A percentile compares a stretch with the other conserved stretches of the same genome.
phyloP scores from a whole-genome alignment of 2,113 vertebrate species.

The Pelobates fuscus region DNA sequence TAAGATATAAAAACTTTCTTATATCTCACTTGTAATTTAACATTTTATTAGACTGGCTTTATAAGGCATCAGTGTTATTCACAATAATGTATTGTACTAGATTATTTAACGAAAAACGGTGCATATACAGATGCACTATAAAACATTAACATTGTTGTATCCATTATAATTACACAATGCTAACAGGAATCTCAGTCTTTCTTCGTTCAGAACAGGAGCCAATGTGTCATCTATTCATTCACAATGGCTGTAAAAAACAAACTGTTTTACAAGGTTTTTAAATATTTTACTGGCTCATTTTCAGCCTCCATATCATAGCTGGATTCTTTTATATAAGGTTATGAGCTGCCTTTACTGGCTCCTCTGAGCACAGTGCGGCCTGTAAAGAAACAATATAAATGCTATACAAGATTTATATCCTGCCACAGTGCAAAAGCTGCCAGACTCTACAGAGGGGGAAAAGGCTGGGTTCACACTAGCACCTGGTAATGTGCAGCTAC shows the following conservation, averaged over 20 bases:
- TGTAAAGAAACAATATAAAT: slow-evolving; percentile 51
- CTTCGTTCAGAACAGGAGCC: slow-evolving; percentile 1
- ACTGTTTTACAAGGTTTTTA: slow-evolving; percentile 52
- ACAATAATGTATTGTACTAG: no score
- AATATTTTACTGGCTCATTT: slow-evolving; percentile 52
- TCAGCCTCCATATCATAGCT: slow-evolving; percentile 50
- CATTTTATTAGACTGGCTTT: no score
- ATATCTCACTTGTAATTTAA: no score
- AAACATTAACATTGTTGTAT: background rate
- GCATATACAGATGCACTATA: background rate
- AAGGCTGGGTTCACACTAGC: background rate
- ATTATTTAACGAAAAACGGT: no score
- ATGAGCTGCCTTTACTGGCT: slow-evolving; percentile 50
- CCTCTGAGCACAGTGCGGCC: slow-evolving; percentile 45
- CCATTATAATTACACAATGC: background rate
- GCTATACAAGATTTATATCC: slow-evolving; percentile 50
- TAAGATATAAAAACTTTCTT: no score
- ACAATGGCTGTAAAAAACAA: slow-evolving; percentile 45
- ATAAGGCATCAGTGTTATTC: no score
- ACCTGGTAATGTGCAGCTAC: slow-evolving; percentile 25
- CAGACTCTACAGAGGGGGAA: slow-evolving; percentile 31
- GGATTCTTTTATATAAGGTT: slow-evolving; percentile 49
- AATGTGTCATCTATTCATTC: slow-evolving; percentile 13
- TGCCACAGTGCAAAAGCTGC: slow-evolving; percentile 40
- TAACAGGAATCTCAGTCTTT: background rate